These are phyloP conservation scores for Calephelis perditalis DNA, from an alignment of 2,888 invertebrate species.

Conservation along the genomic window DNA sequence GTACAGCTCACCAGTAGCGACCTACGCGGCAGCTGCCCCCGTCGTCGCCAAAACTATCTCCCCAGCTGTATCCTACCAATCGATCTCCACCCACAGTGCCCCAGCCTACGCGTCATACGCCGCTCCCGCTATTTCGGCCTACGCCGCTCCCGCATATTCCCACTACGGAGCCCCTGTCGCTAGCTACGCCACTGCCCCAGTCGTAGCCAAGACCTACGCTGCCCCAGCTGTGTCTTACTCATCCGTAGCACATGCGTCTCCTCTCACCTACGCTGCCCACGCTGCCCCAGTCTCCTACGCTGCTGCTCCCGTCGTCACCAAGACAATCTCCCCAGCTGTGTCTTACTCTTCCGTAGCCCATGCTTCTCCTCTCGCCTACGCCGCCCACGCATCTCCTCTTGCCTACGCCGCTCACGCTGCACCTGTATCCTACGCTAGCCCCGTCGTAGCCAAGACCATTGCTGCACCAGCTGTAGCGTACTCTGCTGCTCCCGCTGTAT, in stretches of 20 bases:
- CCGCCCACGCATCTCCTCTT: slow-evolving; percentile 34
- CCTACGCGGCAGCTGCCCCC: slow-evolving; percentile 42
- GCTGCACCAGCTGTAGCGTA: slow-evolving; percentile 50
- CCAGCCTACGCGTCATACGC: slow-evolving; percentile 38
- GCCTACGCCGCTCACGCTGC: slow-evolving; percentile 40
- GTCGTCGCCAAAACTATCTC: slow-evolving; percentile 38
- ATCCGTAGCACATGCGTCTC: slow-evolving; percentile 36
- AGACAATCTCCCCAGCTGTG: slow-evolving; percentile 4
- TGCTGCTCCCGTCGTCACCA: neutral
- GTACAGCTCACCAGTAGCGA: slow-evolving; percentile 44
- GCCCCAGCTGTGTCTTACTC: slow-evolving; percentile 55
- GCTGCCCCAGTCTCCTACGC: slow-evolving; percentile 30
- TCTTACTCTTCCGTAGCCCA: slow-evolving; percentile 19
- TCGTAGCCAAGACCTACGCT: slow-evolving; percentile 36
- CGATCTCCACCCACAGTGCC: slow-evolving; percentile 53
- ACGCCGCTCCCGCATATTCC: slow-evolving; percentile 39
- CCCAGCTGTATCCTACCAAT: slow-evolving; percentile 38
- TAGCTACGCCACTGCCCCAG: slow-evolving; percentile 36
- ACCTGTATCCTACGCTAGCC: slow-evolving; percentile 31
- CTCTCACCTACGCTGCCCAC: slow-evolving; percentile 30
- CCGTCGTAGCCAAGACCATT: slow-evolving; percentile 29
- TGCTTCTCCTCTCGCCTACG: neutral
- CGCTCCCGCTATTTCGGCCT: slow-evolving; percentile 31
- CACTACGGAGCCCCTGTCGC: slow-evolving; percentile 42
- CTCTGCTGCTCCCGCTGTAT: slow-evolving; percentile 76